Percentiles rank a stretch among this genome's conserved stretches.
Conservation (phyloP, 2,888 invertebrate genomes). For the Heliconius aoede region DNA sequence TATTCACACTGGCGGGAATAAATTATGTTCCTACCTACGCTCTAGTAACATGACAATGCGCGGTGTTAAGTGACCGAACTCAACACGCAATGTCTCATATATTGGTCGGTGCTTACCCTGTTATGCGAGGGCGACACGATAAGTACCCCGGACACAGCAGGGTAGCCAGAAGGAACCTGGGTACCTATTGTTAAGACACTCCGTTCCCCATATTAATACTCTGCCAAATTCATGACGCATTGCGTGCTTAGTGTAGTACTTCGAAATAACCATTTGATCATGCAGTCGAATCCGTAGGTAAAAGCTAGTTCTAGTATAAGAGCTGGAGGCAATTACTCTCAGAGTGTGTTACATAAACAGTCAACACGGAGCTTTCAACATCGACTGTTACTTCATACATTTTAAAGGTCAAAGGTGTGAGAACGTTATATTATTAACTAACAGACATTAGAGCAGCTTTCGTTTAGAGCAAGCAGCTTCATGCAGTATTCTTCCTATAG, state of each 20-base stretch:
- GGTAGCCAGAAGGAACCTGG: too few species aligned
- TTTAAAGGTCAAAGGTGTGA: constrained; percentile 8
- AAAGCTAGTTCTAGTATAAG: not conserved
- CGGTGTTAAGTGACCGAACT: not conserved
- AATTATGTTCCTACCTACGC: not conserved
- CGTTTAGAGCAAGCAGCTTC: not conserved
- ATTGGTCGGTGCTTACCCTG: not conserved
- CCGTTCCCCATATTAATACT: too few species aligned
- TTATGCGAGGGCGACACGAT: not conserved
- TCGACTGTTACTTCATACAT: constrained; percentile 5
- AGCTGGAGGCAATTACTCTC: constrained; percentile 4
- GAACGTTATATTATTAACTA: not conserved
- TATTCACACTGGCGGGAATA: not conserved
- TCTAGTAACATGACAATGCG: not conserved
- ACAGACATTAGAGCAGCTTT: not conserved
- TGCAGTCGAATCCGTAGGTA: not conserved
- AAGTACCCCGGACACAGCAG: too few species aligned
- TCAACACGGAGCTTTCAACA: not conserved
- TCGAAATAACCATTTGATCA: not conserved
- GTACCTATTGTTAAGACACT: too few species aligned
- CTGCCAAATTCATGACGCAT: too few species aligned
- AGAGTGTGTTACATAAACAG: constrained; percentile 12
- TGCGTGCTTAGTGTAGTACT: too few species aligned
- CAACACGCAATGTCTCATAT: not conserved
- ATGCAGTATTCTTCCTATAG: not conserved